Conservation (phyloP, 2,113 vertebrate species). For the Sus scrofa region T2T-Sscrofa CM000812.6:124303501-124304000, state of each 20-base stretch:
- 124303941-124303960: constrained; percentile 6
- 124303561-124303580: not conserved
- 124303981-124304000: constrained; percentile 1
- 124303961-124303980: not conserved
- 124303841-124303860: not conserved
- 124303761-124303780: not conserved
- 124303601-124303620: not conserved
- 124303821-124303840: not conserved
- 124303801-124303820: not conserved
- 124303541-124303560: not conserved
- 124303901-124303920: not conserved
- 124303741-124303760: not conserved
- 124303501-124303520: not conserved
- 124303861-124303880: not conserved
- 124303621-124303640: not conserved
- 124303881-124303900: not conserved
- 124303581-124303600: not conserved
- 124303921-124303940: constrained; percentile 47
- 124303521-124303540: not conserved
- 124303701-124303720: constrained; percentile 20
- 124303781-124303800: not conserved
- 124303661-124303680: not conserved
- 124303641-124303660: constrained; percentile 9
- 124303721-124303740: not conserved
- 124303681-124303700: not conserved